These are phyloP conservation scores for Ichneumon xanthorius DNA, from an alignment of 2,888 invertebrate species.

Conservation along the genomic window DNA sequence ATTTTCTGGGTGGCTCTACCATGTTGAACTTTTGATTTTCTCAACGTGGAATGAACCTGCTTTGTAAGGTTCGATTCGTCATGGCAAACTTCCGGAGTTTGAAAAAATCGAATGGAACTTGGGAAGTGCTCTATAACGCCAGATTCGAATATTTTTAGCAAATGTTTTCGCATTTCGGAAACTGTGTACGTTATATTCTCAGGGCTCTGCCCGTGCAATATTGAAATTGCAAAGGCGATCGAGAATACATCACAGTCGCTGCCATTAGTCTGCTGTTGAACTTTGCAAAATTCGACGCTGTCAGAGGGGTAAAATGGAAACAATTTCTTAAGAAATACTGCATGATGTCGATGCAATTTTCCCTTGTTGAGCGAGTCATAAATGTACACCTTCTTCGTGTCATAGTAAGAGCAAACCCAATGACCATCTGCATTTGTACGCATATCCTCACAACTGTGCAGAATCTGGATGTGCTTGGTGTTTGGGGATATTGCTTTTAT, in stretches of 20 bases:
- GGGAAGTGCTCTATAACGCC: slow-evolving; percentile 15
- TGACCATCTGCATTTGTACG: slow-evolving; percentile 43
- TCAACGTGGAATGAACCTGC: neutral
- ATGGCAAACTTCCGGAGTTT: neutral
- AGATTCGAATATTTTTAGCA: slow-evolving; percentile 38
- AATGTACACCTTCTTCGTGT: neutral
- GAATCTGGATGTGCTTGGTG: slow-evolving; percentile 36
- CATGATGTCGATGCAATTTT: slow-evolving; percentile 35
- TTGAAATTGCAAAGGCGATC: slow-evolving; percentile 36
- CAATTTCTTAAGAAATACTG: slow-evolving; percentile 30
- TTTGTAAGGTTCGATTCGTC: neutral
- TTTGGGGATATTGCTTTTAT: slow-evolving; percentile 9
- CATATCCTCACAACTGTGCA: slow-evolving; percentile 44
- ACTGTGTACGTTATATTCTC: slow-evolving; percentile 23
- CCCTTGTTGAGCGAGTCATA: slow-evolving; percentile 59
- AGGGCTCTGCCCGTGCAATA: slow-evolving; percentile 14
- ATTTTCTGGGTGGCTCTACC: no score
- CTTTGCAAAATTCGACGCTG: slow-evolving; percentile 36
- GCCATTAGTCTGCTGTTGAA: slow-evolving; percentile 54
- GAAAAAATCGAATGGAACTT: neutral
- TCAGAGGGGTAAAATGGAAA: slow-evolving; percentile 54
- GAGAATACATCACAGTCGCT: slow-evolving; percentile 53
- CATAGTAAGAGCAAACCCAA: slow-evolving; percentile 60
- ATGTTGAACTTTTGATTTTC: neutral
- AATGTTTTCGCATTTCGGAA: slow-evolving; percentile 29